A percentile compares a stretch with the other conserved stretches of the same genome.
These are phyloP conservation scores for Aspidoscelis tigris DNA, from an alignment of 2,113 vertebrate species.

Conservation along the genomic window DNA sequence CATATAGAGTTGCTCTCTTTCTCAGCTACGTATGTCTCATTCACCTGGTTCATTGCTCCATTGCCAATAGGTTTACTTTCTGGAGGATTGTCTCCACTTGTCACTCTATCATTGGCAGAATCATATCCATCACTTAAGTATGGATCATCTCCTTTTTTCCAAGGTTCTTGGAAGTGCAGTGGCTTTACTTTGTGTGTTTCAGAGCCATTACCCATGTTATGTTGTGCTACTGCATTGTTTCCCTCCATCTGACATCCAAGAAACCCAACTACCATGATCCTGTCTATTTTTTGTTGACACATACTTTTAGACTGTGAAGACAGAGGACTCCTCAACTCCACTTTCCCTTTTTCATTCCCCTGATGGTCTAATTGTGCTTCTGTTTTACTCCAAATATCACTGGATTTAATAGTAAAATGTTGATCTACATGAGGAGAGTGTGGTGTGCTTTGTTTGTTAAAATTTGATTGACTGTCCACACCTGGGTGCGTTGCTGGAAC, in stretches of 20 bases:
- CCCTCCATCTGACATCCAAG: slow-evolving; percentile 47
- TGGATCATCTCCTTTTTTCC: slow-evolving; percentile 37
- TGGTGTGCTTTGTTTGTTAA: slow-evolving; percentile 49
- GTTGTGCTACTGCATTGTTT: not conserved
- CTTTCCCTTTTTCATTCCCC: slow-evolving; percentile 56
- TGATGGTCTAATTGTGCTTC: slow-evolving; percentile 73
- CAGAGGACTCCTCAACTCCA: slow-evolving; percentile 49
- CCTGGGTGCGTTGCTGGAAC: slow-evolving; percentile 48
- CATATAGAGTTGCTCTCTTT: slow-evolving; percentile 41
- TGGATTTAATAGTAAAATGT: slow-evolving; percentile 45
- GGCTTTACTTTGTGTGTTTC: slow-evolving; percentile 34
- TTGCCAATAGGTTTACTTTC: slow-evolving; percentile 31
- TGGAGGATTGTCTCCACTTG: rapidly evolving
- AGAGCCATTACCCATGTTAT: slow-evolving; percentile 45
- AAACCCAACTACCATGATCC: slow-evolving; percentile 53
- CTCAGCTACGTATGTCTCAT: slow-evolving; percentile 15
- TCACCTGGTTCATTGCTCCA: not conserved
- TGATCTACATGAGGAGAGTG: slow-evolving; percentile 48
- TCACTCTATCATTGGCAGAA: not conserved
- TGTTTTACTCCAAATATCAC: slow-evolving; percentile 56
- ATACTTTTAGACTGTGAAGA: slow-evolving; percentile 49
- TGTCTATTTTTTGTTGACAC: slow-evolving; percentile 61
- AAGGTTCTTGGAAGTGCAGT: slow-evolving; percentile 31
- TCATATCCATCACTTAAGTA: slow-evolving; percentile 37
- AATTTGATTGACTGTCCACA: slow-evolving; percentile 37